Conservation (phyloP, 2,113 vertebrate species). For the Ramphastos sulfuratus region DNA sequence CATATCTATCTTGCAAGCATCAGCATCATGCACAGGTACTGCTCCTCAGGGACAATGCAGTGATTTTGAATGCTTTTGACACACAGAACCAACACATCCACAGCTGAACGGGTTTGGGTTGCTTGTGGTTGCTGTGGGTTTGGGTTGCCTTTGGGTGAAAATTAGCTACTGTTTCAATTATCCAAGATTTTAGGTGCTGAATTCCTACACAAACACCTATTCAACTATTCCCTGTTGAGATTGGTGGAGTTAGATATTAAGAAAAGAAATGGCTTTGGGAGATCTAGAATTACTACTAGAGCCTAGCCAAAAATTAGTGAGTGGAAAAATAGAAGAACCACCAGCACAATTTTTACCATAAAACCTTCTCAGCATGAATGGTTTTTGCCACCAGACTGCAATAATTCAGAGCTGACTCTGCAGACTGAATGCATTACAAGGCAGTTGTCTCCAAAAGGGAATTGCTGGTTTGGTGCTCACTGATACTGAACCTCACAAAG, state of each 20-base stretch:
- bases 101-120: too few species aligned
- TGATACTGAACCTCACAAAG: not conserved
- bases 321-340: not conserved
- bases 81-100: not conserved
- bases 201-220: not conserved
- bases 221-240: fast-evolving
- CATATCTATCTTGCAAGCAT: fast-evolving
- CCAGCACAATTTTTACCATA: fast-evolving
- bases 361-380: fast-evolving
- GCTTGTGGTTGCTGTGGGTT: too few species aligned
- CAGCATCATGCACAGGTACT: fast-evolving
- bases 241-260: fast-evolving
- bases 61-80: not conserved
- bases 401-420: fast-evolving
- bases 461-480: not conserved
- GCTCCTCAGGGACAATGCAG: not conserved
- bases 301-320: not conserved
- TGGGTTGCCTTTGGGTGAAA: too few species aligned
- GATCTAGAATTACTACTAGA: not conserved
- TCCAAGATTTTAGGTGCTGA: not conserved
- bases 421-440: not conserved
- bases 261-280: not conserved
- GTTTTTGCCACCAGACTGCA: not conserved
- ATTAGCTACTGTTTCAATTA: fast-evolving
- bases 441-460: fast-evolving